These are phyloP conservation scores for Netelia inedita DNA, from an alignment of 2,888 invertebrate species.

Conservation along the genomic window DNA sequence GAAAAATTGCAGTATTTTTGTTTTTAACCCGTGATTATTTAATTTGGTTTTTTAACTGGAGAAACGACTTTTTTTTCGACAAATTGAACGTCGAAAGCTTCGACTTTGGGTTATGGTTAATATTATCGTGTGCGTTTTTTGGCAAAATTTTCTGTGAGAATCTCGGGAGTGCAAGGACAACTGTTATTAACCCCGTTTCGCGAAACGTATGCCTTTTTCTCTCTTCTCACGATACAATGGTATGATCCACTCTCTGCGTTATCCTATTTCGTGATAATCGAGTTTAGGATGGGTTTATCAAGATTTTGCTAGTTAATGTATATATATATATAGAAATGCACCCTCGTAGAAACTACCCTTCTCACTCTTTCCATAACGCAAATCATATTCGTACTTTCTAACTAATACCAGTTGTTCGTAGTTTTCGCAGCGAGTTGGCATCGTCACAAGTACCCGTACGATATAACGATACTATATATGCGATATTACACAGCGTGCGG, in stretches of 20 bases:
- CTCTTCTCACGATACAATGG: background rate
- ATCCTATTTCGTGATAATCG: constrained; percentile 72
- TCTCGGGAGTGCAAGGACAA: constrained; percentile 51
- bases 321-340: background rate
- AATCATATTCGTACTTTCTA: constrained; percentile 76
- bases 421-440: constrained; percentile 44
- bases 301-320: constrained; percentile 75
- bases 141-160: constrained; percentile 34
- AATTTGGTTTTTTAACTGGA: background rate
- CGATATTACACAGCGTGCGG: constrained; percentile 2
- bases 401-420: constrained; percentile 74
- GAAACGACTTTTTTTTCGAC: background rate
- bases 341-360: background rate
- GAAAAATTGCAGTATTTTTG: no score
- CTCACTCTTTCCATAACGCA: background rate
- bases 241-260: constrained; percentile 20
- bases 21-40: background rate
- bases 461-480: background rate
- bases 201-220: constrained; percentile 12
- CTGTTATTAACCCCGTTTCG: constrained; percentile 70
- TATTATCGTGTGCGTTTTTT: constrained; percentile 38
- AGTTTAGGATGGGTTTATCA: constrained; percentile 75
- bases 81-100: background rate
- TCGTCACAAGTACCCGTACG: constrained; percentile 2
- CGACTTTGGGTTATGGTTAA: constrained; percentile 63